Evolutionary conservation across 23 tunicate genomes (phyloP), one percentile per base, ranked within the genome.

Genomic region (Diplosoma virens): DNA sequence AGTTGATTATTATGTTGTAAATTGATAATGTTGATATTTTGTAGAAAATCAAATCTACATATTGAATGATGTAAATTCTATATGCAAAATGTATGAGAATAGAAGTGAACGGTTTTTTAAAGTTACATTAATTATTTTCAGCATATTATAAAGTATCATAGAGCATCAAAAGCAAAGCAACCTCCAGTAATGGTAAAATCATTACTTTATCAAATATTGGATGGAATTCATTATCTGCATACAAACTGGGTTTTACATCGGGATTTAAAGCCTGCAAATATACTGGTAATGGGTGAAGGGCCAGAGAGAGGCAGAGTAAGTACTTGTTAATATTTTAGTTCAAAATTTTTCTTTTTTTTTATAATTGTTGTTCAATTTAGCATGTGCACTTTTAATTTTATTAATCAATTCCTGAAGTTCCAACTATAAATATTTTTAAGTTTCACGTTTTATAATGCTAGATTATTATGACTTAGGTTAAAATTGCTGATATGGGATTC

Each of bases 401-500:
- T n/a, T n/a, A n/a, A n/a, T n/a, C n/a, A n/a, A n/a, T n/a, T n/a
- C n/a, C n/a, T n/a, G n/a, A n/a, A n/a, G n/a, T n/a, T n/a, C n/a
- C n/a, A n/a, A n/a, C n/a, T n/a, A n/a, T n/a, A n/a, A n/a, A n/a
- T n/a, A n/a, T n/a, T n/a, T n/a, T n/a, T n/a, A n/a, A n/a, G n/a
- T n/a, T n/a, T n/a, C n/a, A n/a, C n/a, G n/a, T n/a, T n/a, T n/a
- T n/a, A n/a, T n/a, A n/a, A n/a, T n/a, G n/a, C n/a, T n/a, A n/a
- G n/a, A n/a, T n/a, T n/a, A n/a, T n/a, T n/a, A n/a, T n/a, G n/a
- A 18, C 28, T 4, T 61, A 92, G 97, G 97, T 94, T 14, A 94
- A 94, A 82, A 94, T 94, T 26, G 99, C 99, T 1, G 99, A 94
- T 66, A 94, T 94, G 99, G 99, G 99, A 2, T 94, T 94, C 36